These are phyloP conservation scores for Bucco capensis DNA, from an alignment of 2,113 vertebrate genomes.

Conservation along the genomic window DNA sequence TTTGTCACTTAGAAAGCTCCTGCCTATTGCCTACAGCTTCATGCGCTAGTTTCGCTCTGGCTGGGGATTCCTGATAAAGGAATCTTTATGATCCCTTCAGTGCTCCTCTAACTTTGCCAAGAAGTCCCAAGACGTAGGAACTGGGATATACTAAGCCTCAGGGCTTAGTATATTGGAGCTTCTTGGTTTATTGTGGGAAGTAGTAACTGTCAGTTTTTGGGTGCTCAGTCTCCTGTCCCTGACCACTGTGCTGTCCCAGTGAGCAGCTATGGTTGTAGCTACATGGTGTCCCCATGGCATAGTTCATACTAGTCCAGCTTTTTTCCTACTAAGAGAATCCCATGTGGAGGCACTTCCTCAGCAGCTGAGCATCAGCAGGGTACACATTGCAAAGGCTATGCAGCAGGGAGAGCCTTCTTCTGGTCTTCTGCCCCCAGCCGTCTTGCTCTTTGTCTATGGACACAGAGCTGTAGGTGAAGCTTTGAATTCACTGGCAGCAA, in stretches of 20 bases:
- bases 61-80: neutral
- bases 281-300: neutral
- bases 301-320: neutral
- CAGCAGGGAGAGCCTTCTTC: neutral
- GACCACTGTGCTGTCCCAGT: neutral
- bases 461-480: neutral
- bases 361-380: neutral
- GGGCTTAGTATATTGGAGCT: neutral
- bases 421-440: neutral
- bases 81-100: neutral
- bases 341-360: neutral
- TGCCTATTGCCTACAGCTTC: neutral
- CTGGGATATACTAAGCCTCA: neutral
- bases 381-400: neutral
- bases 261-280: neutral
- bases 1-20: neutral
- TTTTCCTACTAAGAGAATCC: neutral
- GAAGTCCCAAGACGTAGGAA: neutral
- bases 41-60: neutral
- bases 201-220: neutral
- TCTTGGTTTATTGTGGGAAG: neutral
- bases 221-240: neutral
- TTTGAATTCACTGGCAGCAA: neutral
- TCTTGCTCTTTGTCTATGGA: neutral
- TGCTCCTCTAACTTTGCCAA: neutral